Conservation (phyloP, 2,888 invertebrate species). For the Punctoribates punctum region DNA sequence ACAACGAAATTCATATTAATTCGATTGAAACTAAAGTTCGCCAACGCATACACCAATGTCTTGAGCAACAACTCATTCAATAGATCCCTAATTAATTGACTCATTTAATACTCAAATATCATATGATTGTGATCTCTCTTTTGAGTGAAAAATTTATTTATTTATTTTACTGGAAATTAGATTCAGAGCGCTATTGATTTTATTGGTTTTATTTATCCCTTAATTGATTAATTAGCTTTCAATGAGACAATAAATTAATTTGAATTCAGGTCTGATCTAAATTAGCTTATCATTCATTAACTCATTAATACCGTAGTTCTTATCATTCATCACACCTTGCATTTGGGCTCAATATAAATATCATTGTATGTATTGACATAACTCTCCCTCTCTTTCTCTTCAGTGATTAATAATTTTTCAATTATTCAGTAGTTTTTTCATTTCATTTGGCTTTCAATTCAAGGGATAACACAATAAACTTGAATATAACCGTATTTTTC, state of each 20-base stretch:
- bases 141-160: background rate
- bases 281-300: slow-evolving; percentile 7
- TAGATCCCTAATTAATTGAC: background rate
- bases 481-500: no score
- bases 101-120: background rate
- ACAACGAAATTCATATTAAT: background rate
- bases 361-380: background rate
- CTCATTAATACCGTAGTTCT: background rate
- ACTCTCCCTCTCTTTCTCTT: background rate
- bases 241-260: background rate
- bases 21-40: background rate
- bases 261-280: background rate
- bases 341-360: background rate
- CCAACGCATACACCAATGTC: background rate
- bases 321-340: slow-evolving; percentile 4
- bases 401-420: background rate
- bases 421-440: background rate
- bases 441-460: background rate
- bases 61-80: background rate
- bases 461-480: no score
- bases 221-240: slow-evolving; percentile 23
- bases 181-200: slow-evolving; percentile 3
- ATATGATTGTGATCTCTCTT: background rate
- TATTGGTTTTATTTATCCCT: background rate
- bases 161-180: background rate